Evolutionary conservation across 2,888 invertebrate genomes (phyloP).

Genomic region (Stramonita haemastoma): DNA sequence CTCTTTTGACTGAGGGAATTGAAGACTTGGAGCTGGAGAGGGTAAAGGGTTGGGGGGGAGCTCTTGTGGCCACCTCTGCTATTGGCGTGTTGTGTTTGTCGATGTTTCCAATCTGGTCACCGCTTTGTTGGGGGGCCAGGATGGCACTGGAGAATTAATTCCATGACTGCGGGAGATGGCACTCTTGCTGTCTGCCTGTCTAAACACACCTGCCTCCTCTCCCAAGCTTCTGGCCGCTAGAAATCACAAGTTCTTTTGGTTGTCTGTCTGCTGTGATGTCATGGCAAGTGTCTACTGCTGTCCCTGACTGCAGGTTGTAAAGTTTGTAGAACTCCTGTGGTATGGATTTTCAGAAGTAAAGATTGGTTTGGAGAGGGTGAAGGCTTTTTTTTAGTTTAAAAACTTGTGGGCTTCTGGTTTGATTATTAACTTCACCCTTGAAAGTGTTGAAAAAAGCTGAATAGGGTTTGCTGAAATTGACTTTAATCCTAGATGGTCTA

Average conservation of each 20-base stretch:
- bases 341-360: too few relatives aligned
- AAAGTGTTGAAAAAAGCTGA: too few relatives aligned
- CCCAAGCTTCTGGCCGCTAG: constrained; percentile 23
- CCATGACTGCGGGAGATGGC: constrained; percentile 35
- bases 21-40: neutral
- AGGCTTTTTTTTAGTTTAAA: too few relatives aligned
- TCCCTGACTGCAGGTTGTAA: too few relatives aligned
- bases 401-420: too few relatives aligned
- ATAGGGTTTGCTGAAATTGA: too few relatives aligned
- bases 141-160: constrained; percentile 37
- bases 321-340: too few relatives aligned
- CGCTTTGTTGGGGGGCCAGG: constrained; percentile 33
- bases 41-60: neutral
- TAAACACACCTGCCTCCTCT: constrained; percentile 41
- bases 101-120: constrained; percentile 42
- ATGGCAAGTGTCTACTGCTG: too few relatives aligned
- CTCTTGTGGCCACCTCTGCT: constrained; percentile 6
- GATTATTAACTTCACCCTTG: too few relatives aligned
- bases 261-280: neutral
- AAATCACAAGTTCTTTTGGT: constrained; percentile 28
- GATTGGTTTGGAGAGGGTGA: too few relatives aligned
- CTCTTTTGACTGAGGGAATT: neutral
- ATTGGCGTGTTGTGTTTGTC: constrained; percentile 22
- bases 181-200: constrained; percentile 20
- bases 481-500: too few relatives aligned